Percentiles rank a stretch among this genome's conserved stretches.
These are phyloP conservation scores for Leptopilina syphax DNA, from an alignment of 2,888 invertebrate genomes.

Conservation along the genomic window DNA sequence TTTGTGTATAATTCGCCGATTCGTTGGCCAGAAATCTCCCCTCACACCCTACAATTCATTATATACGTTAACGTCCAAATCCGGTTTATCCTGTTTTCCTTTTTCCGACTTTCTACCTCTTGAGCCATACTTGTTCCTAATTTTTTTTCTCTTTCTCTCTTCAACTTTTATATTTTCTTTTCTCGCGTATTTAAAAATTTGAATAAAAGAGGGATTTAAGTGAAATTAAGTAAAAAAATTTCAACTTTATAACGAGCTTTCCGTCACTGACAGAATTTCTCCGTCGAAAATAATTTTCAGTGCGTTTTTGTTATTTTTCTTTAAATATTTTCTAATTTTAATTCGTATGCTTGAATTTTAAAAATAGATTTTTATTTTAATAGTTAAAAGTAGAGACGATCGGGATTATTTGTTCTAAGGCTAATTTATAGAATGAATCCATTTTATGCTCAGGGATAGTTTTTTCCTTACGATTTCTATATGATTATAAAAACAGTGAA, in stretches of 20 bases:
- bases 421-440: too few species aligned
- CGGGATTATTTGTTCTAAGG: too few species aligned
- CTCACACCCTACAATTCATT: conserved; percentile 49
- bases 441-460: too few species aligned
- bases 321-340: too few species aligned
- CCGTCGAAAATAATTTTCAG: too few species aligned
- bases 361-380: too few species aligned
- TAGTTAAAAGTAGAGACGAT: too few species aligned
- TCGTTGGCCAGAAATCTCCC: conserved; percentile 53
- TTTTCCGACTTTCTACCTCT: not conserved
- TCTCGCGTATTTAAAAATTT: not conserved
- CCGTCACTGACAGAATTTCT: too few species aligned
- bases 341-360: too few species aligned
- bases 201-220: not conserved
- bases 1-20: conserved; percentile 65
- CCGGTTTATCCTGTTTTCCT: conserved; percentile 2
- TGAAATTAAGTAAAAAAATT: not conserved
- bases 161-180: not conserved
- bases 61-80: conserved; percentile 40
- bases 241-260: not conserved
- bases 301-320: too few species aligned
- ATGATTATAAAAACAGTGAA: too few species aligned
- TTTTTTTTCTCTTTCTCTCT: not conserved
- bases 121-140: not conserved
- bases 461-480: too few species aligned